Base-by-base conservation (phyloP, 2,113 vertebrate species). In the Melanerpes aurifrons region DNA sequence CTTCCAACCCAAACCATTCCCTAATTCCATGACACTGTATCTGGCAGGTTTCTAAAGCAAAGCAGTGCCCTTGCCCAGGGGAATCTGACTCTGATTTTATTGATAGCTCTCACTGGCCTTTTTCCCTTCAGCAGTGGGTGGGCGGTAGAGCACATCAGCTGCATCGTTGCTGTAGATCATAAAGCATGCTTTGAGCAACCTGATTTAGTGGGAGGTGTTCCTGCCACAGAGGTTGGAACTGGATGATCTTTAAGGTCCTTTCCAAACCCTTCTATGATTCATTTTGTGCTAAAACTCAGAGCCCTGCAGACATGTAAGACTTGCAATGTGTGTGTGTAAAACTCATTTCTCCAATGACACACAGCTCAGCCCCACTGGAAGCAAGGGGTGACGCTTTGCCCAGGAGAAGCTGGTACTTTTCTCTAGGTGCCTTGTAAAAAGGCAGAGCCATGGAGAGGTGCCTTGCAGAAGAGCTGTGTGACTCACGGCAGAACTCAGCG, bases 381-480 rank as follows among this genome's bases (percentile, higher is more conserved):
- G 43, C 53, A 76, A 24, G 4, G 43, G 59, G 37, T 68, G 80
- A 62, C 76, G 64, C 70, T 37, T 80, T 94, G 47, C 35, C 67
- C 15, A 4, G 0, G 2, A 58, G 58, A 80, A 29, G 57, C 54
- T 48, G 29, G 61, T 88, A 62, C 18, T 22, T 54, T 87, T 48
- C 69, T 69, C 57, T 72, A 89, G 18, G 43, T 66, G 93, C 35
- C 61, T 90, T 3, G 5, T 78, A 93, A 66, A 71, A 89, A 57
- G 80, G 70, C 79, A 87, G n/a, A 56, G 76, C 19, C 9, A 26
- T 1, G 91, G 66, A 22, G 40, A 78, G 45, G 54, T 93, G 59
- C 67, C 84, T 94, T 80, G 75, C 87, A 63, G 45, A 67, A 50
- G 53, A 73, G 56, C 87, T 37, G 71, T 0, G 6, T 96, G 96